phyloP scores from a whole-genome alignment of 2,888 invertebrate species.

The Nudaria mundana region DNA sequence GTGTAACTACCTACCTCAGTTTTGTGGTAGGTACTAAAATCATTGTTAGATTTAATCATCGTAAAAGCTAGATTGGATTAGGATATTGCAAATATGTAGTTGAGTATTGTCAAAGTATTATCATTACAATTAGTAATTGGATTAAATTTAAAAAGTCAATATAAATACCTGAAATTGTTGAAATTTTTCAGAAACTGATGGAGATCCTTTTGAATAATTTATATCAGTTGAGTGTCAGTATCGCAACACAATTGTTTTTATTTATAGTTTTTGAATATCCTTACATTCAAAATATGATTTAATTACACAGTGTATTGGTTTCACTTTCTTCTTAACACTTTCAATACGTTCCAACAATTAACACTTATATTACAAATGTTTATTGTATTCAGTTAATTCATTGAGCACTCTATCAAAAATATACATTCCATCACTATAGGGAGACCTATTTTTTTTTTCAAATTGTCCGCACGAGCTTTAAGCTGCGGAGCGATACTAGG shows the following conservation, averaged over 20 bases:
- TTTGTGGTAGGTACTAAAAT: no score
- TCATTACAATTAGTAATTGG: no score
- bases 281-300: slow-evolving; percentile 37
- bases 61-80: no score
- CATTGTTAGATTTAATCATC: no score
- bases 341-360: slow-evolving; percentile 38
- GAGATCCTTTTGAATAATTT: slow-evolving; percentile 32
- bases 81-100: no score
- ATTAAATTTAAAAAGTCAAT: no score
- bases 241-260: slow-evolving; percentile 31
- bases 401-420: slow-evolving; percentile 55
- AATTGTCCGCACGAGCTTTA: slow-evolving; percentile 63
- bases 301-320: slow-evolving; percentile 54
- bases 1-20: no score
- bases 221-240: slow-evolving; percentile 28
- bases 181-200: slow-evolving; percentile 32
- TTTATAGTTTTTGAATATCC: slow-evolving; percentile 42
- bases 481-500: slow-evolving; percentile 55
- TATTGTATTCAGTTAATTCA: slow-evolving; percentile 48
- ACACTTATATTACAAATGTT: slow-evolving; percentile 39
- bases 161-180: slow-evolving; percentile 44
- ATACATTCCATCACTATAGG: slow-evolving; percentile 66
- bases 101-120: no score
- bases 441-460: slow-evolving; percentile 40
- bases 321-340: slow-evolving; percentile 58